Evolutionary conservation across 1,140 invertebrate genomes (phyloP), one percentile per base, ranked within the genome.

Genomic region (Battus philenor): DNA sequence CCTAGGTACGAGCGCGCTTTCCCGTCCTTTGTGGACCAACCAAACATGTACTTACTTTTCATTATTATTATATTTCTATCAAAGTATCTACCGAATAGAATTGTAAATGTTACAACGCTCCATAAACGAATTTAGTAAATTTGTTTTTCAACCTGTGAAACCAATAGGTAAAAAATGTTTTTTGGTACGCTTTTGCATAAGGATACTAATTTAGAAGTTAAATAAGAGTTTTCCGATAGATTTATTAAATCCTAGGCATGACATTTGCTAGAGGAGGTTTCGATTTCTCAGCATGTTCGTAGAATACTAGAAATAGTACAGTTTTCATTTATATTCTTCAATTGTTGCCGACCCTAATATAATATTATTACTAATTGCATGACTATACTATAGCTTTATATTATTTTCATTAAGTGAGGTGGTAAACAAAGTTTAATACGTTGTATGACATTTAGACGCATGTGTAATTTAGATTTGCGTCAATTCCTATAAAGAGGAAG

Each of bases 301-400:
- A 64, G 72, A 62, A 53, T 58, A 56, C 53, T 63, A 58, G n/a
- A 66, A 53, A 39, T 51, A 38, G 43, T 39, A 24, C 47, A 45
- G 26, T 36, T 44, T 44, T 36, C 36, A n/a, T n/a, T n/a, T n/a
- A n/a, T 46, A 55, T 54, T 9, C 9, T 18, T 58, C 52, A 54
- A 51, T 52, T 45, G 29, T 47, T 18, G 43, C 56, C 53, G 54
- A 63, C 54, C 45, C 47, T 44, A 33, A 44, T 58, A 49, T 48
- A 34, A 50, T 54, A 60, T 61, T 57, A 56, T 47, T 64, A 70
- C 65, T 75, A 77, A 75, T 75, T 80, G 76, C 76, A 80, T 80
- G 76, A 46, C 45, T 59, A 55, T 63, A 46, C 45, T 59, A 55
- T 63, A 54, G 61, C 68, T 68, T 72, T 57, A 53, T 47, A 50